Evolutionary conservation across 1,140 invertebrate species (phyloP).

Genomic region (Aplysia californica): DNA sequence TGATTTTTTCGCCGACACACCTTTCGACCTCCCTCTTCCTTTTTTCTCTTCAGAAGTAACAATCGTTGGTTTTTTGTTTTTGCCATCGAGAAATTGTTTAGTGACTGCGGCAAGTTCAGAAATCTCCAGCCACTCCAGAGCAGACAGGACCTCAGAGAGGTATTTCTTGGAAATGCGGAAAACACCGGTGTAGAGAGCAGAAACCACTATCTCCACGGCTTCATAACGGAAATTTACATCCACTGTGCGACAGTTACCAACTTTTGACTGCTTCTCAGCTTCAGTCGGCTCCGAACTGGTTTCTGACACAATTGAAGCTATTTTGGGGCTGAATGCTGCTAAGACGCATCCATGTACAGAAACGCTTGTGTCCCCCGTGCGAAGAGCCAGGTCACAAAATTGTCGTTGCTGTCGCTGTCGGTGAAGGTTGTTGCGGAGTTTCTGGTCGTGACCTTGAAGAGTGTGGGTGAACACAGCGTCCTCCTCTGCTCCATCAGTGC

Average conservation of each 20-base stretch:
- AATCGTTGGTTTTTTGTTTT: background rate
- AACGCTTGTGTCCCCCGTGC: constrained; percentile 11
- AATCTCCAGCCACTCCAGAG: constrained; percentile 22
- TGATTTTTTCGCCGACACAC: background rate
- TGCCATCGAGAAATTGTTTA: background rate
- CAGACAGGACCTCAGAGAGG: constrained; percentile 7
- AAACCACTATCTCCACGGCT: background rate
- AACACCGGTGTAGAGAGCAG: constrained; percentile 25
- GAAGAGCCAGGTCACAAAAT: constrained; percentile 28
- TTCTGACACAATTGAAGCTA: background rate
- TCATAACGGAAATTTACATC: background rate
- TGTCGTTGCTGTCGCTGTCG: constrained; percentile 27
- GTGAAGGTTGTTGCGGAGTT: constrained; percentile 28
- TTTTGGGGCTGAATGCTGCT: constrained; percentile 30
- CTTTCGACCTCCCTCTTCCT: background rate
- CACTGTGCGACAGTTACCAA: background rate
- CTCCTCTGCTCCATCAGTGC: background rate
- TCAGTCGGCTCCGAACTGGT: too few relatives aligned
- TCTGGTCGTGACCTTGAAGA: constrained; percentile 21
- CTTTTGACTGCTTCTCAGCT: too few relatives aligned
- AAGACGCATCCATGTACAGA: constrained; percentile 31
- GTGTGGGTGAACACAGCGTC: constrained; percentile 24
- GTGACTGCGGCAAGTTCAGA: constrained; percentile 1
- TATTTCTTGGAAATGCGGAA: constrained; percentile 1
- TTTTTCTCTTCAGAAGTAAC: too few relatives aligned